These are phyloP conservation scores for Aldabrachelys gigantea DNA, from an alignment of 2,113 vertebrate genomes.

Conservation along the genomic window DNA sequence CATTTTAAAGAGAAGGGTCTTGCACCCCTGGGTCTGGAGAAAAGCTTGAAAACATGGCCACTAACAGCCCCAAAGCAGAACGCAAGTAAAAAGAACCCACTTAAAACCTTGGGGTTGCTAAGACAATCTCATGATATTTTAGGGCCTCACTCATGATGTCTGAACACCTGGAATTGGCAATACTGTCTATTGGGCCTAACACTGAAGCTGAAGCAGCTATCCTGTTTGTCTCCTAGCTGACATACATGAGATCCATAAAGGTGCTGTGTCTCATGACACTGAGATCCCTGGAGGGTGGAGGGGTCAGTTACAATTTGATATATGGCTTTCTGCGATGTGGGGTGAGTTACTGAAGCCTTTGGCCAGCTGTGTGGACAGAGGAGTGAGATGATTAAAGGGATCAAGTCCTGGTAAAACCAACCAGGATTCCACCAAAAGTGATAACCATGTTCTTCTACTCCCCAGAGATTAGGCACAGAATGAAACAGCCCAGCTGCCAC, in stretches of 20 bases:
- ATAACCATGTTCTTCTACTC: background rate
- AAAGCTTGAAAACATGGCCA: background rate
- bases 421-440: background rate
- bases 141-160: background rate
- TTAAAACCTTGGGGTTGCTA: background rate
- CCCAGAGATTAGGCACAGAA: background rate
- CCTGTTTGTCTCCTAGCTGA: background rate
- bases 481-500: background rate
- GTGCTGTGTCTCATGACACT: background rate
- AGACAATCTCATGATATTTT: background rate
- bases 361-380: background rate
- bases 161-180: background rate
- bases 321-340: background rate
- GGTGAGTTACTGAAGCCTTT: too few relatives aligned
- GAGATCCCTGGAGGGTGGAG: background rate
- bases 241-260: background rate
- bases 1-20: background rate
- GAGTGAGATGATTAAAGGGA: background rate
- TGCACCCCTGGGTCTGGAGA: background rate
- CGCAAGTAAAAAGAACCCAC: background rate
- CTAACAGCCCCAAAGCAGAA: background rate
- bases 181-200: background rate
- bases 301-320: background rate
- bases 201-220: background rate
- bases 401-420: background rate